phyloP scores from a whole-genome alignment of 2,113 vertebrate genomes.

The Lanius ludovicianus region DNA sequence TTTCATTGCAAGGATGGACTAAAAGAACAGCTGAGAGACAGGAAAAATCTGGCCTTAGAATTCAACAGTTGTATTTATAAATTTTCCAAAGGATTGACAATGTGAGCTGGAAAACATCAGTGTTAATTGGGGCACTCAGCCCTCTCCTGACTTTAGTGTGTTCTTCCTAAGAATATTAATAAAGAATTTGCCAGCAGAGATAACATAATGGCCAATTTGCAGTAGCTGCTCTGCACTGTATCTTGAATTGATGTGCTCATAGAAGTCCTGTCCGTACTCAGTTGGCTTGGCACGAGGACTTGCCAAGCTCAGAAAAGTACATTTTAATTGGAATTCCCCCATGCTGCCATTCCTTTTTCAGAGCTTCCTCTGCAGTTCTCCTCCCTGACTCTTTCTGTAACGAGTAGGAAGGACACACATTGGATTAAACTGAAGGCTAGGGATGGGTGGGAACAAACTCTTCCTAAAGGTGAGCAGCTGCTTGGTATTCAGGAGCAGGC shows the following conservation, averaged over 20 bases:
- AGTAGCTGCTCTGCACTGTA: not conserved
- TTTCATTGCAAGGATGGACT: not conserved
- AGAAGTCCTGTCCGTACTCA: not conserved
- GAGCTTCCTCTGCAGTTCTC: not conserved
- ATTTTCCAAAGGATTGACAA: not conserved
- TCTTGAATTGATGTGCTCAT: not conserved
- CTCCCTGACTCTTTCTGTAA: not conserved
- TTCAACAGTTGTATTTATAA: not conserved
- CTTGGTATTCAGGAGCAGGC: not conserved
- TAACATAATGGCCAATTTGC: not conserved
- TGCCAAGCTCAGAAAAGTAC: not conserved
- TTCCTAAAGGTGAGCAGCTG: not conserved
- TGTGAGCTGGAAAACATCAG: not conserved
- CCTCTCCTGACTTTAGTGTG: not conserved
- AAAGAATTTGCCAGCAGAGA: not conserved
- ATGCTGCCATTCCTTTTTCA: not conserved
- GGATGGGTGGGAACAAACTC: not conserved
- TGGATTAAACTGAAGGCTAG: not conserved
- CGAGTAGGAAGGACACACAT: fast-evolving
- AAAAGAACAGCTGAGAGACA: not conserved
- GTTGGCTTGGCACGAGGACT: not conserved
- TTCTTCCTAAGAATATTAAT: not conserved
- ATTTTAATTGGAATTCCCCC: not conserved
- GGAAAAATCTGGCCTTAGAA: not conserved
- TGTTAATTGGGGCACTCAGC: not conserved